These are phyloP conservation scores for Hydractinia symbiolongicarpus DNA, from an alignment of 30 jellyfish, hydroid and myxozoan species.

Conservation along the genomic window DNA sequence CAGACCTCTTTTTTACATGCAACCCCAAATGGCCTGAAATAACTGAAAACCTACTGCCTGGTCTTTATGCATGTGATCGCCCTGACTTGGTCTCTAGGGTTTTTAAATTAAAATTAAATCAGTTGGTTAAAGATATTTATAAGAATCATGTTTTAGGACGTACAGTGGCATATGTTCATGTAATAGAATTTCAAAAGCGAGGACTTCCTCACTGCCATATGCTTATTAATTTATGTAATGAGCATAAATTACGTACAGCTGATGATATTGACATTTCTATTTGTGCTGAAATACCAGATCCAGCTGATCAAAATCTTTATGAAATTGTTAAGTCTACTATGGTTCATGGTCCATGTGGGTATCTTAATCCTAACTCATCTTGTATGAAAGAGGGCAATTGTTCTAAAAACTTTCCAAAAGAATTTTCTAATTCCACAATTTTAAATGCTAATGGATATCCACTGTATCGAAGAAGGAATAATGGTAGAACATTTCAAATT, in stretches of 20 bases:
- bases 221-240: slow-evolving; percentile 48
- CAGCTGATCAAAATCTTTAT: slow-evolving; percentile 34
- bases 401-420: slow-evolving; percentile 27
- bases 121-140: neutral
- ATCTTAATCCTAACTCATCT: slow-evolving; percentile 32
- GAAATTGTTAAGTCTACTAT: slow-evolving; percentile 44
- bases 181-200: slow-evolving; percentile 53
- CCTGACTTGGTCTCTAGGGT: slow-evolving; percentile 24
- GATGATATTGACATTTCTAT: slow-evolving; percentile 50
- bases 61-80: neutral
- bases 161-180: slow-evolving; percentile 32
- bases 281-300: slow-evolving; percentile 67
- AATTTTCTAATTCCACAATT: slow-evolving; percentile 15
- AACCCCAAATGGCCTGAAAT: too few relatives aligned
- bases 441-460: slow-evolving; percentile 50
- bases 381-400: slow-evolving; percentile 67
- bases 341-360: slow-evolving; percentile 82
- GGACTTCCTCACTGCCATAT: slow-evolving; percentile 68
- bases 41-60: too few relatives aligned
- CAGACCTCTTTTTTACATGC: too few relatives aligned
- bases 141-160: slow-evolving; percentile 24
- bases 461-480: slow-evolving; percentile 42
- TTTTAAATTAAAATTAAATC: slow-evolving; percentile 9
- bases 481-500: slow-evolving; percentile 17
- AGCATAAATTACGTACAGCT: slow-evolving; percentile 44